Base-by-base conservation (phyloP, 2,797 vertebrate genomes). In the Sebastes elongatus region DNA sequence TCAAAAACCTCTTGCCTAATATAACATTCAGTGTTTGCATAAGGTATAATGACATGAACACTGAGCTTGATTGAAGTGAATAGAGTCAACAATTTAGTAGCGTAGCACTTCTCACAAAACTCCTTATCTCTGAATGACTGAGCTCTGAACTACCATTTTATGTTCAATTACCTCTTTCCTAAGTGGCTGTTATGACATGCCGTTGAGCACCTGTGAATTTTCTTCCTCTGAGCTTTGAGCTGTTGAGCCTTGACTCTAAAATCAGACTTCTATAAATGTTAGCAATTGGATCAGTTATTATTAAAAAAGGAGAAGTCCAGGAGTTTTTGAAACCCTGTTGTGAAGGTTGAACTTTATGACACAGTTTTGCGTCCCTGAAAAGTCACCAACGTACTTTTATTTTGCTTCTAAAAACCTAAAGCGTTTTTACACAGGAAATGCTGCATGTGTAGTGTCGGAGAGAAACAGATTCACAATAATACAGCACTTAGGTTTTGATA, bases 161-260 rank as follows among this genome's bases (percentile, higher is more conserved):
- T 82, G 75, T 80, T 78, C 62, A 88, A 68, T 89, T 88, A 88
- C 69, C 78, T 80, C 66, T 55, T 71, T 66, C 68, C 68, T 81
- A 82, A 90, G 71, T 86, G 78, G 71, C 75, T 89, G 66, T 87
- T 88, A 82, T 78, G 72, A 84, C 78, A 74, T 74, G 67, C 73
- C 57, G 30, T 81, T 76, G 64, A 82, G 68, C 79, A 89, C 86
- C 82, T 88, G 87, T 83, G 69, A 80, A 86, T 86, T 86, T 86
- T 42, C 57, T 65, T 22, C 27, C 28, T 82, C 71, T 74, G 33
- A 86, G 65, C 49, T 77, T 55, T 60, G 56, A 85, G 55, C 28
- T 33, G 42, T 78, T 66, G 66, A 83, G 62, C 52, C 27, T 72
- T 22, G 53, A 75, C 71, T 86, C 38, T 0, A 66, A 80, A 53